Percentiles rank a stretch among this genome's conserved stretches.
These are phyloP conservation scores for Lamellibrachia columna DNA, from an alignment of 2,888 invertebrate species.

Conservation along the genomic window DNA sequence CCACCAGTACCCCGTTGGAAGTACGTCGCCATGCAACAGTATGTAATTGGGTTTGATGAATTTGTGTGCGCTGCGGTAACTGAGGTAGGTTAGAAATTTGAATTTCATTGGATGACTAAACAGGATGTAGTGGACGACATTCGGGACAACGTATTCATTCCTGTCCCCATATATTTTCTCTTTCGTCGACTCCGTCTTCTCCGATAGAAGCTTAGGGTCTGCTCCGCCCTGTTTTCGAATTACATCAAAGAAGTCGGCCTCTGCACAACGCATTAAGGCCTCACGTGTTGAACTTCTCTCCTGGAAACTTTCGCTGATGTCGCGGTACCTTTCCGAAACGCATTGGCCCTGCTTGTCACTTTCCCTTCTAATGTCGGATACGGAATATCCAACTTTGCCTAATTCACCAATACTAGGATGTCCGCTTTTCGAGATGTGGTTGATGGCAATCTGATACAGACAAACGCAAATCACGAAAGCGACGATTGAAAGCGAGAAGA, in stretches of 20 bases:
- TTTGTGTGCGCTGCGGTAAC: background rate
- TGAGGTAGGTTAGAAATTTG: slow-evolving; percentile 3
- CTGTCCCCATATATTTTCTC: background rate
- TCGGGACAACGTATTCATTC: slow-evolving; percentile 1
- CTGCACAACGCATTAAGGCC: background rate
- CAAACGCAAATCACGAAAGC: background rate
- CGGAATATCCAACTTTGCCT: background rate
- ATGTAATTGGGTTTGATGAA: slow-evolving; percentile 22
- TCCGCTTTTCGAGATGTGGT: background rate
- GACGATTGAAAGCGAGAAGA: background rate
- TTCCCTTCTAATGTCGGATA: background rate
- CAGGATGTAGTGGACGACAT: slow-evolving; percentile 7
- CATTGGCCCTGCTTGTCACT: background rate
- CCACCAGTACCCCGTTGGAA: slow-evolving; percentile 20
- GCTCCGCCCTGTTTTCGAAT: background rate
- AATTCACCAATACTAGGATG: background rate
- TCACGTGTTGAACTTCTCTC: background rate
- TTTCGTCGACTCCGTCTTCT: background rate
- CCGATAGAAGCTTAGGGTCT: background rate
- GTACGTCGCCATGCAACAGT: background rate
- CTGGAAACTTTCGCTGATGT: background rate
- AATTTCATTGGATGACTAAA: background rate
- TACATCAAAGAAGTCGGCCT: background rate
- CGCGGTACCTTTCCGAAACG: background rate
- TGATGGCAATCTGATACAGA: background rate